These are phyloP conservation scores for Protomyctophum bolini DNA, from an alignment of 2,113 vertebrate species.

Conservation along the genomic window DNA sequence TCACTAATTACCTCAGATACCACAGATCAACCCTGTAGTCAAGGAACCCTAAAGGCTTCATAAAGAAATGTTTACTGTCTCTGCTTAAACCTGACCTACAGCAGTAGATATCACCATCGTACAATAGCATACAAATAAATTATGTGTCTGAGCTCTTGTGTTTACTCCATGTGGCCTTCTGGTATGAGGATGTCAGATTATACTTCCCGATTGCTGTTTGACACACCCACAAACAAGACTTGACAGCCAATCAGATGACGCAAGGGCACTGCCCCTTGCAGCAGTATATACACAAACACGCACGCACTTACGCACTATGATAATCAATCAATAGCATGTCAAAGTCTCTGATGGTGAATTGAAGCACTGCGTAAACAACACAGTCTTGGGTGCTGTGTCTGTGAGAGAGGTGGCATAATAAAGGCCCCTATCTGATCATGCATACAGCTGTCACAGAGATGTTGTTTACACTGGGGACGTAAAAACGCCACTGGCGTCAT, in stretches of 20 bases:
- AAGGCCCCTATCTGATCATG: too few species aligned
- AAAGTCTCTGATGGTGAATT: background rate
- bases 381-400: background rate
- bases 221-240: constrained; percentile 60
- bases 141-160: constrained; percentile 17
- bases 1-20: too few species aligned
- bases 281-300: constrained; percentile 8
- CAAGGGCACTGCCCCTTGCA: background rate
- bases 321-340: background rate
- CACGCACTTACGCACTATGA: constrained; percentile 17
- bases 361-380: background rate
- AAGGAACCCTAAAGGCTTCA: too few species aligned
- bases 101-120: too few species aligned
- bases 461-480: too few species aligned
- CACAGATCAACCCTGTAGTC: too few species aligned
- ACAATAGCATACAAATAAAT: too few species aligned
- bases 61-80: too few species aligned
- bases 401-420: too few species aligned
- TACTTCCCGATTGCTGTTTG: constrained; percentile 49
- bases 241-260: constrained; percentile 57
- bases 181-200: constrained; percentile 42
- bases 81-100: too few species aligned
- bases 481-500: too few species aligned
- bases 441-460: too few species aligned
- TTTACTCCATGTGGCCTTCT: constrained; percentile 67